A percentile compares a stretch with the other conserved stretches of the same genome.
Conservation (phyloP, 2,888 invertebrate genomes). For the Ametastegia equiseti region DNA sequence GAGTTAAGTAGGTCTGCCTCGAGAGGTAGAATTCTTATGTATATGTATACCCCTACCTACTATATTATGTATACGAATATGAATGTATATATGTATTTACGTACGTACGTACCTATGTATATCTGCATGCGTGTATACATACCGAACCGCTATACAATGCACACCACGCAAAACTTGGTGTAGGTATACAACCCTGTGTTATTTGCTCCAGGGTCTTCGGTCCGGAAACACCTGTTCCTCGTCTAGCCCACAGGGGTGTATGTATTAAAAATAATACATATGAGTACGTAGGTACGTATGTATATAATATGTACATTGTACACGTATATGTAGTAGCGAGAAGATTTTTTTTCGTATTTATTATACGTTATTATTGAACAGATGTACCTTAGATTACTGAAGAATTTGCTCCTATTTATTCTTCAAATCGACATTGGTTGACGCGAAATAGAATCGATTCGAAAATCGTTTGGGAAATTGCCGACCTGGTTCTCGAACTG, state of each 20-base stretch:
- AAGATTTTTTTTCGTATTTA: too few relatives aligned
- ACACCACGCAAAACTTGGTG: conserved; percentile 19
- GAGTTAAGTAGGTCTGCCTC: conserved; percentile 23
- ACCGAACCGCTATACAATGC: too few relatives aligned
- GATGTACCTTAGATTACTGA: too few relatives aligned
- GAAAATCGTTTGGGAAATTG: too few relatives aligned
- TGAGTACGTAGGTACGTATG: background rate
- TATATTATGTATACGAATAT: background rate
- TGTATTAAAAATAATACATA: background rate
- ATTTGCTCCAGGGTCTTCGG: conserved; percentile 23
- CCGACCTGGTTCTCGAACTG: too few relatives aligned
- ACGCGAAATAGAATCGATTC: too few relatives aligned
- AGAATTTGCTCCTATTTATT: too few relatives aligned
- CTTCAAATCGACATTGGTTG: too few relatives aligned
- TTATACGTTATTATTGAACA: too few relatives aligned
- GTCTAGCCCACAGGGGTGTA: background rate
- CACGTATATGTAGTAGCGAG: background rate
- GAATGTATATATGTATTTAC: background rate
- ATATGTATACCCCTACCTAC: background rate
- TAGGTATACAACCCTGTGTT: background rate
- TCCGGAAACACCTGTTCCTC: conserved; percentile 51
- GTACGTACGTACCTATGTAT: conserved; percentile 35
- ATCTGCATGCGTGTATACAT: background rate
- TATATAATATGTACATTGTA: background rate
- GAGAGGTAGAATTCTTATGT: background rate